Evolutionary conservation across 1,140 invertebrate genomes (phyloP), one percentile per base, ranked within the genome.

Genomic region (Mesaphorura yosii): DNA sequence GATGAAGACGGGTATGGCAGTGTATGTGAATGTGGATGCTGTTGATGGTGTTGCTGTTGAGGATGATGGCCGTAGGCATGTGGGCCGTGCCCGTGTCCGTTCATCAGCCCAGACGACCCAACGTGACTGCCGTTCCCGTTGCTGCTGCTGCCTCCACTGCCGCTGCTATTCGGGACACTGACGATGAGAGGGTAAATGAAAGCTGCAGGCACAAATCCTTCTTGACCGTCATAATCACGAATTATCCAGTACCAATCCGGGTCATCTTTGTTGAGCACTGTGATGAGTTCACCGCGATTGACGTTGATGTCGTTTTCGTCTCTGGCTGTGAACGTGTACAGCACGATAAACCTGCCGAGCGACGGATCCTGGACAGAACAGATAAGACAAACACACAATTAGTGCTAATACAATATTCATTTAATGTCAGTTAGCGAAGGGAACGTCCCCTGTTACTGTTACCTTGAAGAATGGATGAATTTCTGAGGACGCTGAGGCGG

Each of bases 221-320:
- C 91, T 65, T 90, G 85, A 1, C 87, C 87, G 68, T 93, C 88
- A n/a, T n/a, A n/a, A 63, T 83, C 86, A 53, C 86, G 76, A 20
- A 90, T 79, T 34, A 95, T 86, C 91, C 90, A 95, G 66, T 86
- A 92, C 91, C 91, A 94, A 67, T 94, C 88, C 1, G 86, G 83
- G 72, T 94, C 91, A 67, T 94, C 89, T 62, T 59, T 53, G 70
- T 95, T 96, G 12, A 95, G 70, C 1, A 94, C 87, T 22, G 89
- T 93, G 1, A 96, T 88, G 73, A 93, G 88, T 68, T 95, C 90
- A 5, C 90, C 89, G 45, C 88, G 73, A 66, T 93, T 87, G 0
- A 95, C 90, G 53, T 83, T 89, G 1, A 94, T 81, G 69, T 95
- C 92, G 68, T 94, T 93, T 68, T 95, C 91, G 69, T 95, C 88